Base-by-base conservation (phyloP, 2,113 vertebrate species). In the Myodes glareolus region DNA sequence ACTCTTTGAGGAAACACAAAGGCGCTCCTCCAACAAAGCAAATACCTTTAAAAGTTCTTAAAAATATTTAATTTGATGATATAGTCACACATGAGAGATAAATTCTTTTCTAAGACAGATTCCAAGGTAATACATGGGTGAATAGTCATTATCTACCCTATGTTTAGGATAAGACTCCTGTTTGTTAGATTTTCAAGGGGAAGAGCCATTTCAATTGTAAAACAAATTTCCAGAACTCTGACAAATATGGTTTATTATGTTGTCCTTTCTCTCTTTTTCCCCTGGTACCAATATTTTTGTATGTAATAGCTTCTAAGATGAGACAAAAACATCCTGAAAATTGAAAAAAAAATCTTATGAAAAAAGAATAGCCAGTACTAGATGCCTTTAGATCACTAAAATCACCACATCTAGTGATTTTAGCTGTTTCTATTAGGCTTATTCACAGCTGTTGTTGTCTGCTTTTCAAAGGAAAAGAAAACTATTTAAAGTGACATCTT, bases 181-280 rank as follows among this genome's bases (percentile, higher is more conserved):
- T 63, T 93, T 95, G 93, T 95, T 97, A 96, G 75, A 93, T 97
- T 75, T 94, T 87, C 78, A 45, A 92, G 92, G 67, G 82, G 87
- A 97, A 96, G 95, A 91, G 36, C 29, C 61, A n/a, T 91, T 96
- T 47, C 77, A 92, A 25, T 96, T 97, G 80, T 13, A 78, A 87
- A 95, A 72, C 21, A 76, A 50, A 93, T 95, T 72, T 92, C 88
- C 81, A 97, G 95, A 96, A 94, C 65, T 81, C 81, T 39, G 36
- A 0, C 75, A 85, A 61, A 73, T 91, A 61, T 82, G 65, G 55
- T 85, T 94, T 90, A 85, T 90, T 85, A 47, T 55, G 29, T 50
- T 65, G n/a, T 65, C 36, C 63, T 91, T 63, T 39, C 3, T 88
- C 12, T 86, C 13, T 55, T 86, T 45, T n/a, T 80, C 61, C 50